Evolutionary conservation across 2,888 invertebrate species (phyloP).

Genomic region (Tolmerus cingulatus): DNA sequence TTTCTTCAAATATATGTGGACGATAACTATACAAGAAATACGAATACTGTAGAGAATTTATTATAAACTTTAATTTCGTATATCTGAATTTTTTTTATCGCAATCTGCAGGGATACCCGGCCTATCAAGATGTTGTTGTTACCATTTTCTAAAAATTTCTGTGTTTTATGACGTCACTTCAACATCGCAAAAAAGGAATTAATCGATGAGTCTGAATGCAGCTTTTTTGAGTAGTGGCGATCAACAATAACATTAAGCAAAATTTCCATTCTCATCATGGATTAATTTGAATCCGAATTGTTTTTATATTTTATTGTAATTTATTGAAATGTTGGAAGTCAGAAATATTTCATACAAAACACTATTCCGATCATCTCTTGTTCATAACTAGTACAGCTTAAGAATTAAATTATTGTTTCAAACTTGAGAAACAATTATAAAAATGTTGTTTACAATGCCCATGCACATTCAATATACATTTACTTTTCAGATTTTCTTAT

Average conservation of each 20-base stretch:
- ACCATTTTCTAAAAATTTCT: too few species aligned
- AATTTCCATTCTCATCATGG: neutral
- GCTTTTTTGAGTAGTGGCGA: too few species aligned
- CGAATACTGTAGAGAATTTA: too few species aligned
- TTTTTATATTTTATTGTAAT: neutral
- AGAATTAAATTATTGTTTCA: neutral
- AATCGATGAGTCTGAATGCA: too few species aligned
- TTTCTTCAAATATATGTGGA: too few species aligned
- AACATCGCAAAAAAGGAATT: too few species aligned
- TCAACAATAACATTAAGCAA: neutral
- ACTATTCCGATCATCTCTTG: neutral
- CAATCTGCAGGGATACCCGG: too few species aligned
- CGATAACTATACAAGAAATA: too few species aligned
- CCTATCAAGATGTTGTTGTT: too few species aligned
- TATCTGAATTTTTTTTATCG: too few species aligned
- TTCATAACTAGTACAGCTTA: neutral
- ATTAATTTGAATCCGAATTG: neutral
- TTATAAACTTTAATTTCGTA: too few species aligned
- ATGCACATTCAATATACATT: constrained; percentile 17
- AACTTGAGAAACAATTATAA: neutral
- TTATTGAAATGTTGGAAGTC: neutral
- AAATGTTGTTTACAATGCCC: neutral
- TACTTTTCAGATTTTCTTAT: constrained; percentile 22
- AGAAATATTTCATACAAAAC: neutral
- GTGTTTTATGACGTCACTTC: too few species aligned